Evolutionary conservation across 2,888 invertebrate species (phyloP), one percentile per base, ranked within the genome.

Genomic region (Drosophila kambysellisi): DNA sequence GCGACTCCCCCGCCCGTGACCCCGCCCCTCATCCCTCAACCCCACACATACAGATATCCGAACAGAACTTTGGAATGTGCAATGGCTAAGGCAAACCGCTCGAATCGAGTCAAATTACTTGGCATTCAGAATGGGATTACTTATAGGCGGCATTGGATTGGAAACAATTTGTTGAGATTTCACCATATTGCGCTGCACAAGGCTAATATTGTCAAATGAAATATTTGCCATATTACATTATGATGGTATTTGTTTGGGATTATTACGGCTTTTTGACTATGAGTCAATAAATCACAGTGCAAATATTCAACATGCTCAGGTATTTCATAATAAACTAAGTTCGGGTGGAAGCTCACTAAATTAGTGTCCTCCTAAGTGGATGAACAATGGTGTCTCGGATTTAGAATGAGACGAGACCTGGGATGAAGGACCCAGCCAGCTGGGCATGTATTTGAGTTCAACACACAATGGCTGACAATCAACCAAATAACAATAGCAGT

Each of bases 31-130:
- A 17, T 9, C 17, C 39, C 43, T 20, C n/a, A n/a, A 9, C 17
- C 11, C 25, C 50, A 8, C 9, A 12, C 15, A 29, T 41, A 77
- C 59, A 72, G 59, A 72, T 72, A 71, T 51, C 54, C 51, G n/a
- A 52, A 25, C 46, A 25, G 56, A 79, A 72, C 43, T 71, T 72
- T 75, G 75, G 75, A 75, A 79, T 75, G 75, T 78, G 76, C 78
- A 79, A 51, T 68, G 67, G 68, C 35, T 39, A 54, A 58, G 29
- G 70, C 71, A 71, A 68, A 65, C 50, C 78, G 75, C 65, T 72
- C 46, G 79, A 76, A 79, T 78, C 69, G 79, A 79, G 72, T 68
- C 78, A 76, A 78, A 79, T 78, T 78, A 79, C 72, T 79, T 68
- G 76, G 72, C 62, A 72, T 78, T 68, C 52, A 41, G 51, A 35